Conservation (phyloP, 2,888 invertebrate species). For the Pyralis farinalis region DNA sequence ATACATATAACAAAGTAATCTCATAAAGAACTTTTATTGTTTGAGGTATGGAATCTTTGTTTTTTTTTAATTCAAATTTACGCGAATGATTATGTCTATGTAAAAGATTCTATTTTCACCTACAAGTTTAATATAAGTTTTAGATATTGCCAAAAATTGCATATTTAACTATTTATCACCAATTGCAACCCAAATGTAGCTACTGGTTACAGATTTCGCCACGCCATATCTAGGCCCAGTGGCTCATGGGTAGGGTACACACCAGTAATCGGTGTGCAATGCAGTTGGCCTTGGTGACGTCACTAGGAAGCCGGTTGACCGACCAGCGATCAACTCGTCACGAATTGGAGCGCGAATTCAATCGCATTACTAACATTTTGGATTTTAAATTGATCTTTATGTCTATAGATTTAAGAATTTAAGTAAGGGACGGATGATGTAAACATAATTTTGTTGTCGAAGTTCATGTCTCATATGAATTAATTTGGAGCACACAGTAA, state of each 20-base stretch:
- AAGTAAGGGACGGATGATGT: neutral
- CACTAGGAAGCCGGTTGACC: slow-evolving; percentile 50
- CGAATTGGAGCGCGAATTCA: slow-evolving; percentile 37
- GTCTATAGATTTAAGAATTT: neutral
- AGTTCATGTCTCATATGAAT: slow-evolving; percentile 8
- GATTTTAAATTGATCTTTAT: slow-evolving; percentile 11
- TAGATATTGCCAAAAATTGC: too few species aligned
- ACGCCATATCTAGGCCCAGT: slow-evolving; percentile 1
- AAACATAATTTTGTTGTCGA: neutral
- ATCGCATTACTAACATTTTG: slow-evolving; percentile 14
- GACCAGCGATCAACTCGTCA: slow-evolving; percentile 36
- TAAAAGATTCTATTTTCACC: too few species aligned
- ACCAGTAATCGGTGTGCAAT: slow-evolving; percentile 33
- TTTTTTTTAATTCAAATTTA: too few species aligned
- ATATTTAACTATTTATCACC: too few species aligned
- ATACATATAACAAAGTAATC: too few species aligned
- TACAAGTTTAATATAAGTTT: too few species aligned
- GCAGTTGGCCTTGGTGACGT: slow-evolving; percentile 47
- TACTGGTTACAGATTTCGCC: slow-evolving; percentile 7
- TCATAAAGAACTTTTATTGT: too few species aligned
- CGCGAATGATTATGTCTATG: too few species aligned
- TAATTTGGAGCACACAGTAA: too few species aligned
- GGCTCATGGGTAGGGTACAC: slow-evolving; percentile 1
- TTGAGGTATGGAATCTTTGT: too few species aligned
- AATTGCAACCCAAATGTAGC: too few species aligned